These are phyloP conservation scores for Zoanthus sansibaricus DNA, from an alignment of 92 coral and sea anemone genomes.

Conservation along the genomic window DNA sequence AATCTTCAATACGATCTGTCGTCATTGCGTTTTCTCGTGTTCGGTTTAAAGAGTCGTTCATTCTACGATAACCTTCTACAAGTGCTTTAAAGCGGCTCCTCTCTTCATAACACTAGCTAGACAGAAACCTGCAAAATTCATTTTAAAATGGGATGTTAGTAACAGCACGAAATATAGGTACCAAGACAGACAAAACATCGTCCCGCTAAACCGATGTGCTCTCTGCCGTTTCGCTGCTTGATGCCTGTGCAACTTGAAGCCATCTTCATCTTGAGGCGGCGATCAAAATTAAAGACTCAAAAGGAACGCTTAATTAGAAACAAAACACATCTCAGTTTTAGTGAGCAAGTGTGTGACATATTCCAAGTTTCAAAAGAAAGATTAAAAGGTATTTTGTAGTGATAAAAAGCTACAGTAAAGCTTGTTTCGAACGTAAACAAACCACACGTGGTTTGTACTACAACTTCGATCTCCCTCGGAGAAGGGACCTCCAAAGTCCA, in stretches of 20 bases:
- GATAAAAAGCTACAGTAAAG: conserved; percentile 32
- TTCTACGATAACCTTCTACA: conserved; percentile 81
- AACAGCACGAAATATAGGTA: not conserved
- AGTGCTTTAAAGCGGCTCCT: conserved; percentile 28
- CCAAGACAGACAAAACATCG: conserved; percentile 34
- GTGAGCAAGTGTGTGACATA: not conserved
- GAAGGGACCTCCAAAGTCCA: conserved; percentile 20
- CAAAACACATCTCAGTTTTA: conserved; percentile 13
- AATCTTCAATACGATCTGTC: conserved; percentile 82
- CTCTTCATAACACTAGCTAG: conserved; percentile 44
- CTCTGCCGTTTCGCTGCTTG: conserved; percentile 48
- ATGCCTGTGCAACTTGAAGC: conserved; percentile 28
- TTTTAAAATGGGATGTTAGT: not conserved
- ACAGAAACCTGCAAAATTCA: conserved; percentile 3
- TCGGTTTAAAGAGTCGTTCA: conserved; percentile 92
- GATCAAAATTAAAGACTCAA: conserved; percentile 21
- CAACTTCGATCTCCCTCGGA: conserved; percentile 45
- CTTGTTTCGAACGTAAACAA: conserved; percentile 85
- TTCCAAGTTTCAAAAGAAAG: not conserved
- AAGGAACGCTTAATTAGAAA: conserved; percentile 12
- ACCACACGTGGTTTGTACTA: conserved; percentile 86
- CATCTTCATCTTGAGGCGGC: conserved; percentile 2
- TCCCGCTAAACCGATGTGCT: conserved; percentile 27
- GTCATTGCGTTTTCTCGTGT: conserved; percentile 87
- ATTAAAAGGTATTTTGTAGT: not conserved